A percentile compares a stretch with the other conserved stretches of the same genome.
phyloP scores from a whole-genome alignment of 2,888 invertebrate species.

The Brachyptera putata region DNA sequence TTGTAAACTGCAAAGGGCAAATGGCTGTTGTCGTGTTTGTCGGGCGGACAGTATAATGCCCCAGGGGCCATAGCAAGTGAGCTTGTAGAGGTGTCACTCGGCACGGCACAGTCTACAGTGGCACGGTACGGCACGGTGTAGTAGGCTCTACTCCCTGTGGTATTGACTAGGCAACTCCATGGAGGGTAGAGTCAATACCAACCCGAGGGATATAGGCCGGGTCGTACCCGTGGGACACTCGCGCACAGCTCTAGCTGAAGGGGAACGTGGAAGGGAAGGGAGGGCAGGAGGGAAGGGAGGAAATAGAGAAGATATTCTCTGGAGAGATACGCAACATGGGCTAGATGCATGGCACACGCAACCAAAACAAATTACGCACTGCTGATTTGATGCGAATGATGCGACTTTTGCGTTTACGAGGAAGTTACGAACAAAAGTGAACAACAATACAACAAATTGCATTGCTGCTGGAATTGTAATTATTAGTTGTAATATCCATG shows the following conservation, averaged over 20 bases:
- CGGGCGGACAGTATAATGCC: slow-evolving; percentile 17
- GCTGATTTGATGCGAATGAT: slow-evolving; percentile 12
- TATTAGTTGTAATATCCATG: no score
- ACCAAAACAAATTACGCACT: slow-evolving; percentile 31
- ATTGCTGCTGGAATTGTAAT: no score
- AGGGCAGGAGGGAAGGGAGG: slow-evolving; percentile 38
- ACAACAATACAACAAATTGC: slow-evolving; percentile 26
- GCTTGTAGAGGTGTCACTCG: no score
- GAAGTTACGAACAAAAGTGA: slow-evolving; percentile 29
- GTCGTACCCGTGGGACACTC: slow-evolving; percentile 42
- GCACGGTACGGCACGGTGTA: slow-evolving; percentile 35
- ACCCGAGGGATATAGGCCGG: slow-evolving; percentile 46
- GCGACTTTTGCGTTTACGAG: no score
- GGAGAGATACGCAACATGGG: slow-evolving; percentile 33
- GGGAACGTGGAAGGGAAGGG: slow-evolving; percentile 49
- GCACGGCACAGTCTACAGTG: slow-evolving; percentile 33
- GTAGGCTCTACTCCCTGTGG: slow-evolving; percentile 47
- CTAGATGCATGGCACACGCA: slow-evolving; percentile 31
- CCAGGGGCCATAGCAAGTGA: slow-evolving; percentile 24
- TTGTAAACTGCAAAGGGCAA: background rate
- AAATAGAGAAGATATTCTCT: slow-evolving; percentile 24
- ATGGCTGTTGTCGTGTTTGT: background rate
- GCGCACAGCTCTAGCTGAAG: no score
- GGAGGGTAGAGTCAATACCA: slow-evolving; percentile 43
- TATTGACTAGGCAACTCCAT: slow-evolving; percentile 47